Base-by-base conservation (phyloP, 2,888 invertebrate genomes). In the Drosophila pegasa region DNA sequence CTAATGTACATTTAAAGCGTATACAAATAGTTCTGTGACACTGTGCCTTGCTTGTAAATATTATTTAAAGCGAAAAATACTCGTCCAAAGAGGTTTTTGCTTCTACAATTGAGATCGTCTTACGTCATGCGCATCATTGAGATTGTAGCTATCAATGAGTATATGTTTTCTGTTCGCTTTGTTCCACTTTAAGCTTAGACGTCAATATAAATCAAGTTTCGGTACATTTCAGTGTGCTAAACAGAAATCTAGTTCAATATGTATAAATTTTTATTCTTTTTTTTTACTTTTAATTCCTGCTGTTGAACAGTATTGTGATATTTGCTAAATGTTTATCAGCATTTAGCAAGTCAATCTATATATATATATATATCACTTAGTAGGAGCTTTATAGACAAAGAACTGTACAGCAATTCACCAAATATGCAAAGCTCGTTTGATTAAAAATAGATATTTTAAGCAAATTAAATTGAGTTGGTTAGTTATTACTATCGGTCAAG, bases 51-150 rank as follows among this genome's bases (percentile, higher is more conserved):
- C 8, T 14, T 14, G 25, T 43, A 3, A 14, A n/a, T 16, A 6
- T 9, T 37, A 25, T 31, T 18, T 22, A 14, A n/a, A 51, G 9
- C 33, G 12, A 20, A 40, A 29, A 20, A 31, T 52, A 41, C 41
- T 41, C 14, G 14, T 0, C 43, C 45, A 62, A 58, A 76, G 57
- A 38, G 43, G 29, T 47, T 54, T 57, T 45, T 25, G 33, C 51
- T 40, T 38, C 45, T 22, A 58, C 51, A 58, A 52, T 61, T 38
- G 20, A 45, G 41, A 52, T 56, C 31, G 60, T 10, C 61, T 77
- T 67, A 76, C 76, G 72, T 79, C 80, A 76, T 76, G 31, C 38
- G 31, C 52, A 66, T 57, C 41, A 60, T 61, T 75, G 43, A 65
- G 51, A 41, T 56, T 57, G 54, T 7, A 20, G 55, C 38, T 55